Conservation (phyloP, 2,113 vertebrate genomes). For the Dinomys branickii region DNA sequence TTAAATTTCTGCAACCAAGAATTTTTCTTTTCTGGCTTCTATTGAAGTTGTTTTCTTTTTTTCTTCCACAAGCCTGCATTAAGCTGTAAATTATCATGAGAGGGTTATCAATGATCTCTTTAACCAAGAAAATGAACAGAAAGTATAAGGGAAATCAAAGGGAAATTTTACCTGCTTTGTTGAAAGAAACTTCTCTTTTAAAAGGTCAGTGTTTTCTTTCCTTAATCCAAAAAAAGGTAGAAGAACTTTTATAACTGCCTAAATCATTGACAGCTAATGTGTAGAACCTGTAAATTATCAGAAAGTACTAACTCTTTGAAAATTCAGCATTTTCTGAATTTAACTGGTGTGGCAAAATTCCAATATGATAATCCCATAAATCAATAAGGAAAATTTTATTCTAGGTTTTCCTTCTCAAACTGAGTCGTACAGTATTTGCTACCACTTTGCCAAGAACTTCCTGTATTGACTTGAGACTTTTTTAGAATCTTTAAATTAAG, state of each 20-base stretch:
- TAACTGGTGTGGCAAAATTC: background rate
- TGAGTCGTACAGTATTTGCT: background rate
- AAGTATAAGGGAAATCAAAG: background rate
- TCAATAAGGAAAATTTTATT: background rate
- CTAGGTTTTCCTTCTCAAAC: slow-evolving; percentile 12
- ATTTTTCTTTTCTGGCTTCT: background rate
- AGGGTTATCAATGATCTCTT: background rate
- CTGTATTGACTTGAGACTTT: background rate
- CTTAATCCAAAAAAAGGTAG: slow-evolving; percentile 14
- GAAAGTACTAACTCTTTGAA: background rate
- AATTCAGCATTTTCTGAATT: background rate
- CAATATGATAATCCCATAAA: background rate
- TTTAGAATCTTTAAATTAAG: slow-evolving; percentile 45
- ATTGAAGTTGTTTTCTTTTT: background rate
- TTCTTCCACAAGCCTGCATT: background rate
- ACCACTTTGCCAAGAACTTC: background rate
- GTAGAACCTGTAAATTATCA: background rate
- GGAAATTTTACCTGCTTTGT: background rate
- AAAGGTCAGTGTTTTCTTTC: background rate
- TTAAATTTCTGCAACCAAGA: background rate
- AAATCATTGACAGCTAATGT: background rate
- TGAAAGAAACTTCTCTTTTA: background rate
- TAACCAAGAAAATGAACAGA: background rate
- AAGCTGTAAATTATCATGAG: background rate
- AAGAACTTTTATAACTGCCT: background rate